phyloP scores from a whole-genome alignment of 1,140 invertebrate species.

The Formica selysi region DNA sequence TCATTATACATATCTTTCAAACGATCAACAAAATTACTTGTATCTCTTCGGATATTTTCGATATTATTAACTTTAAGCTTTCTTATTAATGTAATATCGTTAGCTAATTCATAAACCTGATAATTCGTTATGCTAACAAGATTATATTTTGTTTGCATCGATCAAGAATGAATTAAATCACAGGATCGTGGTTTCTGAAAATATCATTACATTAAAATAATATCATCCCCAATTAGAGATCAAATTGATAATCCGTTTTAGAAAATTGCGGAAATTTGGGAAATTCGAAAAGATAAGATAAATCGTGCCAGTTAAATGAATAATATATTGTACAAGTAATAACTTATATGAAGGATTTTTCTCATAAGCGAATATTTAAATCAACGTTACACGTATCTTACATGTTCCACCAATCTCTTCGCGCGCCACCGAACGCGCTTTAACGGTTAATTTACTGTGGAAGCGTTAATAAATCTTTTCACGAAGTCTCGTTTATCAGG shows the following conservation, averaged over 20 bases:
- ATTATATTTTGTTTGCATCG: background rate
- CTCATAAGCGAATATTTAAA: constrained; percentile 35
- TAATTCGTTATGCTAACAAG: background rate
- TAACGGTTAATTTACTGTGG: constrained; percentile 58
- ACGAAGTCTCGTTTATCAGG: constrained; percentile 61
- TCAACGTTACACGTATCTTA: constrained; percentile 28
- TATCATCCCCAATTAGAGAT: background rate
- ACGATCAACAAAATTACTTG: background rate
- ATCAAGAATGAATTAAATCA: background rate
- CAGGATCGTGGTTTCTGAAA: background rate
- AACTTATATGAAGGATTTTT: background rate
- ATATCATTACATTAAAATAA: background rate
- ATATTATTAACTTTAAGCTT: constrained; percentile 15
- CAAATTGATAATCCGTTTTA: constrained; percentile 23
- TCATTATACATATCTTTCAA: background rate
- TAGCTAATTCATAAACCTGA: constrained; percentile 19
- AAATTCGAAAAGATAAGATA: constrained; percentile 28
- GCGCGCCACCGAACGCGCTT: constrained; percentile 38
- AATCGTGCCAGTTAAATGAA: background rate
- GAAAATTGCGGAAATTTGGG: background rate
- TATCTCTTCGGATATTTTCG: background rate
- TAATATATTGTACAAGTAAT: constrained; percentile 19
- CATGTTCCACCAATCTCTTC: background rate
- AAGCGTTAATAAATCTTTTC: constrained; percentile 62
- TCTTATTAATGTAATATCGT: constrained; percentile 5